Percentiles rank a stretch among this genome's conserved stretches.
phyloP scores from a whole-genome alignment of 2,888 invertebrate genomes.

The Tenthredo livida region DNA sequence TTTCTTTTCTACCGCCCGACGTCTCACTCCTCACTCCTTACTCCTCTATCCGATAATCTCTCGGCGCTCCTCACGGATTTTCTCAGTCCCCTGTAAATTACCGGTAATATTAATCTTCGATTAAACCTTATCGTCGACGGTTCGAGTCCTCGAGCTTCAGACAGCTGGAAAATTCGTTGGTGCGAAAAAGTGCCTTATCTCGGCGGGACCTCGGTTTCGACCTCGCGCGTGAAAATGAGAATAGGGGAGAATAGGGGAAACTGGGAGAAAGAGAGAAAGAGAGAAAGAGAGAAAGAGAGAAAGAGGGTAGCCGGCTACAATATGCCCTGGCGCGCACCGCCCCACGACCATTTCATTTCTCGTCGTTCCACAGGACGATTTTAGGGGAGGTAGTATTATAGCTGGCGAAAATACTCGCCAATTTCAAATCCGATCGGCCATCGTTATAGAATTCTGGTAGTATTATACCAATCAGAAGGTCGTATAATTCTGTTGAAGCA shows the following conservation, averaged over 20 bases:
- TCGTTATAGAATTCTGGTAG: conserved; percentile 23
- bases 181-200: conserved; percentile 64
- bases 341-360: conserved; percentile 46
- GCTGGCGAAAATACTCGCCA: conserved; percentile 38
- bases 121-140: conserved; percentile 69
- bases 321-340: conserved; percentile 24
- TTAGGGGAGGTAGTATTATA: conserved; percentile 4
- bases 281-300: conserved; percentile 2
- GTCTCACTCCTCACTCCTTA: neutral
- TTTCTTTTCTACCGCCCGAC: neutral
- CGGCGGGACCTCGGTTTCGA: conserved; percentile 30
- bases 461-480: conserved; percentile 14
- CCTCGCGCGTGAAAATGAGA: conserved; percentile 58
- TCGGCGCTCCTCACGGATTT: neutral
- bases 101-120: conserved; percentile 73
- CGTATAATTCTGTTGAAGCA: neutral
- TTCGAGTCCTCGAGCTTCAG: conserved; percentile 50
- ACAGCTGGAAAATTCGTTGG: conserved; percentile 65
- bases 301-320: conserved; percentile 40
- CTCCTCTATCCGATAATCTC: conserved; percentile 20
- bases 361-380: conserved; percentile 29
- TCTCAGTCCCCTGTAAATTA: conserved; percentile 56
- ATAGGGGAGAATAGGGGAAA: conserved; percentile 52
- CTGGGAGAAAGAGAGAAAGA: neutral
- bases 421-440: conserved; percentile 34